Percentiles rank a stretch among this genome's conserved stretches.
Conservation (phyloP, 2,113 vertebrate genomes). For the Piaya cayana region DNA sequence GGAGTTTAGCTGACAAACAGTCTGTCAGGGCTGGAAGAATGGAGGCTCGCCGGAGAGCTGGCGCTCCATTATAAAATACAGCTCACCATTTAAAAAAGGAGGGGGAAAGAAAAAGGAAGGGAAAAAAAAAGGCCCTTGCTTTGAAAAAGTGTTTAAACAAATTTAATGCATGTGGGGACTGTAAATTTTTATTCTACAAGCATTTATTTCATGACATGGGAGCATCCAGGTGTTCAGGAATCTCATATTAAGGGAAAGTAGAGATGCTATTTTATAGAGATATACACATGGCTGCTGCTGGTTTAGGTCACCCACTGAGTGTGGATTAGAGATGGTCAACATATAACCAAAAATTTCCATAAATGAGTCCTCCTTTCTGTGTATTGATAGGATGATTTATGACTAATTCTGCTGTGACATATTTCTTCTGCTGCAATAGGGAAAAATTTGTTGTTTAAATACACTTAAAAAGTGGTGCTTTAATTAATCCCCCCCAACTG, state of each 20-base stretch:
- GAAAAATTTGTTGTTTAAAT: conserved; percentile 41
- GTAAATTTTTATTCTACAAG: conserved; percentile 80
- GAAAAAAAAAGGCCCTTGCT: conserved; percentile 53
- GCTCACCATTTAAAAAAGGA: conserved; percentile 67
- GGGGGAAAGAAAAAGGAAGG: not conserved
- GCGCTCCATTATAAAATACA: conserved; percentile 82
- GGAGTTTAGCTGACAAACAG: conserved; percentile 94
- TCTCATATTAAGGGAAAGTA: conserved; percentile 25
- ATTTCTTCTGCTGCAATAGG: not conserved
- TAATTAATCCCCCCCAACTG: conserved; percentile 56
- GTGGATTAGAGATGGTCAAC: not conserved
- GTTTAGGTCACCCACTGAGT: not conserved
- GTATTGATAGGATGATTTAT: not conserved
- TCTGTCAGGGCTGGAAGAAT: conserved; percentile 91
- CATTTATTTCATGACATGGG: conserved; percentile 69
- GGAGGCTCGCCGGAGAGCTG: conserved; percentile 82
- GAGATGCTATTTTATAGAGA: conserved; percentile 30
- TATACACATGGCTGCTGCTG: not conserved
- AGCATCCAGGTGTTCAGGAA: conserved; percentile 65
- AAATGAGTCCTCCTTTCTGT: not conserved
- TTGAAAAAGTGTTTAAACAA: conserved; percentile 78
- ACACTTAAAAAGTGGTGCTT: conserved; percentile 35
- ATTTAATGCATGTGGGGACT: conserved; percentile 79
- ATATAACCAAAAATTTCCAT: not conserved
- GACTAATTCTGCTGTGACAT: not conserved